Evolutionary conservation across 2,888 invertebrate genomes (phyloP).

Genomic region (Microctonus aethiopoides): DNA sequence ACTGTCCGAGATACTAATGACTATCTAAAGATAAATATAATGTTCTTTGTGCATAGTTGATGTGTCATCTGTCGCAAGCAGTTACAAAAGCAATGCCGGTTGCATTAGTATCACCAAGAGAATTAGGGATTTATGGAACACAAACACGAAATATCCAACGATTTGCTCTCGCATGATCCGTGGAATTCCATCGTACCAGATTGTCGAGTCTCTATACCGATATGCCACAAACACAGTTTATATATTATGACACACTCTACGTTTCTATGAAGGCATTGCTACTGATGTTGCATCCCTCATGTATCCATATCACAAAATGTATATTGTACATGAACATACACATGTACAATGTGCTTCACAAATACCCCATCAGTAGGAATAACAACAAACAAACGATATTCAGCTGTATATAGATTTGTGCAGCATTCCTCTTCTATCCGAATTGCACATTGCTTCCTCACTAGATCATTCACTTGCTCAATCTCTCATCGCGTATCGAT

Average conservation of each 20-base stretch:
- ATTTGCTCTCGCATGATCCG: too few relatives aligned
- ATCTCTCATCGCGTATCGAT: not conserved
- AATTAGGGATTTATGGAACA: too few relatives aligned
- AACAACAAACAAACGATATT: slow-evolving; percentile 31
- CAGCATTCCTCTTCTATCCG: not conserved
- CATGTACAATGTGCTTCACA: slow-evolving; percentile 29
- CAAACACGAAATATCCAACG: too few relatives aligned
- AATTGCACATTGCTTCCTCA: slow-evolving; percentile 9
- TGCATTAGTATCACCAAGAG: too few relatives aligned
- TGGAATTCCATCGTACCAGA: too few relatives aligned
- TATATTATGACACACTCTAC: not conserved
- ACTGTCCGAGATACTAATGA: too few relatives aligned
- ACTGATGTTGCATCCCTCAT: not conserved
- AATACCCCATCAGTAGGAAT: slow-evolving; percentile 38
- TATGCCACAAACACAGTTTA: slow-evolving; percentile 24
- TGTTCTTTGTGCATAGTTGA: too few relatives aligned
- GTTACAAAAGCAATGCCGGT: too few relatives aligned
- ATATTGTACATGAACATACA: not conserved
- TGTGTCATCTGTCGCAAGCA: too few relatives aligned
- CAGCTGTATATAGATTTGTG: not conserved
- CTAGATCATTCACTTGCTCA: slow-evolving; percentile 13
- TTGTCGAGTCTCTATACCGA: too few relatives aligned
- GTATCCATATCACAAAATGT: not conserved
- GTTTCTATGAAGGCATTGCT: not conserved
- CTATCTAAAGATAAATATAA: too few relatives aligned